Conservation (phyloP, 2,888 invertebrate genomes). For the Thymelicus sylvestris region DNA sequence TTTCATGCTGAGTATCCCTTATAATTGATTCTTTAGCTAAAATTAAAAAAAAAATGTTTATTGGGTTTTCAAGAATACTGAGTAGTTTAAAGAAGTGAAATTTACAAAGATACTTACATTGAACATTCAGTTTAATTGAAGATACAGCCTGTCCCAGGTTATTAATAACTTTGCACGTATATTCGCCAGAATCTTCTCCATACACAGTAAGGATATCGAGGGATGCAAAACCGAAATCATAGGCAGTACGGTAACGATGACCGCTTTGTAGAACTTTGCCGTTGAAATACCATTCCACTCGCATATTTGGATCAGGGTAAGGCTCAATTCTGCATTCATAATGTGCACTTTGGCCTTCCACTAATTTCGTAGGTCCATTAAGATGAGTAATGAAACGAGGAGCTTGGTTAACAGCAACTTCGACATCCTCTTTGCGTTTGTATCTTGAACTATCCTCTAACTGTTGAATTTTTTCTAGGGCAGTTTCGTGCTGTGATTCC, state of each 20-base stretch:
- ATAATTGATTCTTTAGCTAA: conserved; percentile 93
- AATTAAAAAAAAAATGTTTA: conserved; percentile 49
- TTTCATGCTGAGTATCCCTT: conserved; percentile 96
- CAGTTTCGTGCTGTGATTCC: conserved; percentile 95
- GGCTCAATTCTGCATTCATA: conserved; percentile 97
- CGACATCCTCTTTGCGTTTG: conserved; percentile 92
- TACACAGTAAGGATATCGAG: conserved; percentile 97
- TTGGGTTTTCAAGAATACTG: background rate
- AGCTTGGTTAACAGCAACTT: conserved; percentile 91
- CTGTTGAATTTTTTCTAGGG: conserved; percentile 93
- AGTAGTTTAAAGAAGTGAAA: background rate
- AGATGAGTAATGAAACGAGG: conserved; percentile 94
- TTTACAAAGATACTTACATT: conserved; percentile 85
- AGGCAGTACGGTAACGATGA: conserved; percentile 96
- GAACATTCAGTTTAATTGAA: conserved; percentile 91
- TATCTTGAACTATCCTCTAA: conserved; percentile 93
- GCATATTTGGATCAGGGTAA: conserved; percentile 94
- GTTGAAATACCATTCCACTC: conserved; percentile 97
- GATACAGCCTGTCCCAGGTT: conserved; percentile 93
- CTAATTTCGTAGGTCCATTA: conserved; percentile 92
- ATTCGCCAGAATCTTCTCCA: conserved; percentile 97
- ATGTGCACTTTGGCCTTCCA: conserved; percentile 95
- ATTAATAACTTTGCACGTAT: conserved; percentile 94
- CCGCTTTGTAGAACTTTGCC: conserved; percentile 94
- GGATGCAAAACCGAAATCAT: conserved; percentile 98